A percentile compares a stretch with the other conserved stretches of the same genome.
Evolutionary conservation across 2,797 vertebrate species (phyloP).

Genomic region (Florisuga fusca): DNA sequence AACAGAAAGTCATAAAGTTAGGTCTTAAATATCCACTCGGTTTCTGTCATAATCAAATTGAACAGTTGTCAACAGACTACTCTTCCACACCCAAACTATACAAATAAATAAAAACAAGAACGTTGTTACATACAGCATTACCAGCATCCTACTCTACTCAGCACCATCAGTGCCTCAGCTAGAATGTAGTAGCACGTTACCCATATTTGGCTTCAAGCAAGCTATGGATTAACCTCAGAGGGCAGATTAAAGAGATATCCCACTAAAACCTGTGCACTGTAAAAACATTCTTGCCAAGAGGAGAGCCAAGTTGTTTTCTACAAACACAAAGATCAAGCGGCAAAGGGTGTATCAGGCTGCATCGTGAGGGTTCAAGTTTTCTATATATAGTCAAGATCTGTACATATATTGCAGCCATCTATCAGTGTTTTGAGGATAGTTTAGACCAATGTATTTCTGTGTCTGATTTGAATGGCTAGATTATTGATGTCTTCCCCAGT

Average conservation of each 20-base stretch:
- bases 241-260: not conserved
- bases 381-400: not conserved
- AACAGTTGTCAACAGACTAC: not conserved
- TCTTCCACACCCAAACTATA: not conserved
- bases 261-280: not conserved
- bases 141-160: not conserved
- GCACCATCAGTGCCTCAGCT: not conserved
- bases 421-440: not conserved
- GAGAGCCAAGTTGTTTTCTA: not conserved
- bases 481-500: not conserved
- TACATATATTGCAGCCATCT: not conserved
- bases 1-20: not conserved
- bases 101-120: not conserved
- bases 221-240: not conserved
- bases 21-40: not conserved
- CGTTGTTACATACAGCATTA: not conserved
- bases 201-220: not conserved
- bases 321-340: not conserved
- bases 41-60: not conserved
- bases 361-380: not conserved
- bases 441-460: not conserved
- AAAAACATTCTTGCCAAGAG: not conserved
- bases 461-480: not conserved
- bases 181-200: not conserved
- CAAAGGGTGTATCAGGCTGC: not conserved